A percentile compares a stretch with the other conserved stretches of the same genome.
phyloP scores from a whole-genome alignment of 2,113 vertebrate species.

The Galeopterus variegatus region DNA sequence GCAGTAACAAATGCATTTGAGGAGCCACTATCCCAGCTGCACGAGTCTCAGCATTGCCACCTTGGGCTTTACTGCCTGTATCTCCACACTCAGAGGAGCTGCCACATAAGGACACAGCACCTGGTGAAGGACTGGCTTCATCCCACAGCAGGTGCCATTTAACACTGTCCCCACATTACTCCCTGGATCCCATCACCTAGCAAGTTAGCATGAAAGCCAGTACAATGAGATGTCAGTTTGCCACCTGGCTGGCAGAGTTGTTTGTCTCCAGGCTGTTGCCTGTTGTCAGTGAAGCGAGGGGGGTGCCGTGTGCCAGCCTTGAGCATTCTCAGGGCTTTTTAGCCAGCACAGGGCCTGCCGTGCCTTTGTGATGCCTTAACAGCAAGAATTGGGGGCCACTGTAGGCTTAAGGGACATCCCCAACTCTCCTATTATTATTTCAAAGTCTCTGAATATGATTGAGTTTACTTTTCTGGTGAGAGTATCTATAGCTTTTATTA shows the following conservation, averaged over 20 bases:
- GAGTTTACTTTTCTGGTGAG: slow-evolving; percentile 51
- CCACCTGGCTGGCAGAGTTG: slow-evolving; percentile 20
- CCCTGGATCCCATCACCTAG: slow-evolving; percentile 53
- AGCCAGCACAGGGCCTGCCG: not conserved
- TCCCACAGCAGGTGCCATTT: not conserved
- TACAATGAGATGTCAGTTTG: slow-evolving; percentile 75
- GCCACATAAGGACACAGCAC: not conserved
- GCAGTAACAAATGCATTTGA: slow-evolving; percentile 68
- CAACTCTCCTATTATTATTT: not conserved
- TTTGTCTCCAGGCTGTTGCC: not conserved
- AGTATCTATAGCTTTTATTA: slow-evolving; percentile 1
- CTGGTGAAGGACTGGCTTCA: not conserved
- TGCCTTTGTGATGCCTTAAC: not conserved
- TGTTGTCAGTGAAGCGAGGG: not conserved
- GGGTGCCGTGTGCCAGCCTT: not conserved
- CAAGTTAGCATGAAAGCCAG: slow-evolving; percentile 38
- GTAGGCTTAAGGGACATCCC: not conserved
- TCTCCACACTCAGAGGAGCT: not conserved
- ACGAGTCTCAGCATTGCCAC: not conserved
- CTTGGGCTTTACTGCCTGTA: not conserved
- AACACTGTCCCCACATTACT: rapidly evolving
- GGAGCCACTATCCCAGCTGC: slow-evolving; percentile 54
- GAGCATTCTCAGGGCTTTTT: slow-evolving; percentile 47
- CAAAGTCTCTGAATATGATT: not conserved
- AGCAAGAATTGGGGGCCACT: not conserved